phyloP scores from a whole-genome alignment of 2,797 vertebrate species.

The Pseudocheirus occidentalis region DNA sequence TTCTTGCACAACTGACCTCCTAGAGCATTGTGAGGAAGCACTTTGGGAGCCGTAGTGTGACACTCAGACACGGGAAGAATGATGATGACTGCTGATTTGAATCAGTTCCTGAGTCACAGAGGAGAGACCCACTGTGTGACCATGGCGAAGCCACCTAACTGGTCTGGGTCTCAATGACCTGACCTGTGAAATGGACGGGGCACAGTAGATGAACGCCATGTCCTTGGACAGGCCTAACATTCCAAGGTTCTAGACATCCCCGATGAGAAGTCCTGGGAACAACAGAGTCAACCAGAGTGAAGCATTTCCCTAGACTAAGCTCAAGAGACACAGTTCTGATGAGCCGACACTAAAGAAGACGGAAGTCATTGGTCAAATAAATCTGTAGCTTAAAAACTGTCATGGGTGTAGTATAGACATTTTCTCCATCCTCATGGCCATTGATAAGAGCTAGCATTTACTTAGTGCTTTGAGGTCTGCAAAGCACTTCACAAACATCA shows the following conservation, averaged over 20 bases:
- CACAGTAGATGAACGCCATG: too few relatives aligned
- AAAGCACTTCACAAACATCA: too few relatives aligned
- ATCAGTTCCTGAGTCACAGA: neutral
- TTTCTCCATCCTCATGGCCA: neutral
- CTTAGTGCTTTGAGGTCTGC: neutral
- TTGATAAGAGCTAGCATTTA: neutral
- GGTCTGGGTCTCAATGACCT: neutral
- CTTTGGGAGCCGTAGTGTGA: neutral
- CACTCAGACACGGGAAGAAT: too few relatives aligned
- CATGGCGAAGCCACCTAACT: neutral
- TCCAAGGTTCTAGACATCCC: neutral
- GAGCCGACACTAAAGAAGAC: neutral
- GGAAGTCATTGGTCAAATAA: neutral
- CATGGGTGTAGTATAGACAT: too few relatives aligned
- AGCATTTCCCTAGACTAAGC: too few relatives aligned
- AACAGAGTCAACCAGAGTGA: neutral
- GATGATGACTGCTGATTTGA: neutral
- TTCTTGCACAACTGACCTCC: too few relatives aligned
- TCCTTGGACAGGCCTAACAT: neutral
- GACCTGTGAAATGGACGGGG: neutral
- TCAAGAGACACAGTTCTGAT: neutral
- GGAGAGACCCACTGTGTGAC: neutral
- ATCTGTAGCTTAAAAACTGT: neutral
- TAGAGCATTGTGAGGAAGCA: too few relatives aligned
- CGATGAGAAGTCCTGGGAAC: neutral